Evolutionary conservation across 2,888 invertebrate species (phyloP).

Genomic region (Theretra japonica): DNA sequence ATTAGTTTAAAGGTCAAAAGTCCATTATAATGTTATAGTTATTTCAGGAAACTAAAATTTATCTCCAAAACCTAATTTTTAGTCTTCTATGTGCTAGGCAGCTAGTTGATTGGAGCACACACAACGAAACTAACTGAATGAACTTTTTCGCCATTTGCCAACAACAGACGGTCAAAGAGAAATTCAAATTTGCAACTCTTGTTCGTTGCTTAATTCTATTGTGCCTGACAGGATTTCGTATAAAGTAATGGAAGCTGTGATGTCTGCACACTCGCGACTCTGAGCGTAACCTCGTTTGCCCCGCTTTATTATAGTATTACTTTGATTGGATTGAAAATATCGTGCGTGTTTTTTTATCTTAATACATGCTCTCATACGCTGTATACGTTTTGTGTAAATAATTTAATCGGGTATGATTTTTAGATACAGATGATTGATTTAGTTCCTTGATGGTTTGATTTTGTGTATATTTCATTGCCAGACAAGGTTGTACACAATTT

Average conservation of each 20-base stretch:
- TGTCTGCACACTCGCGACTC: not conserved
- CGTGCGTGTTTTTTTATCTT: not conserved
- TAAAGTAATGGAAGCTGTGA: not conserved
- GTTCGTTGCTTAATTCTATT: slow-evolving; percentile 6
- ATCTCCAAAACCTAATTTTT: no score
- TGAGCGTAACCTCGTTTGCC: not conserved
- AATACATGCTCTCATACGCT: not conserved
- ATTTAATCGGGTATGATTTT: not conserved
- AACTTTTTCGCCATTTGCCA: not conserved
- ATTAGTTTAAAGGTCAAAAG: no score
- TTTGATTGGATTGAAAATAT: slow-evolving; percentile 2
- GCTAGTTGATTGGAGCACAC: not conserved
- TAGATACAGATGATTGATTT: not conserved
- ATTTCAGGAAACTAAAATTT: no score
- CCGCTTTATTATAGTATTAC: not conserved
- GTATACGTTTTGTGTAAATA: no score
- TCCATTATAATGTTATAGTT: no score
- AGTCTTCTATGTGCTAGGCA: not conserved
- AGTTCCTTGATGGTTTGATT: not conserved
- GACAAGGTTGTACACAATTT: no score
- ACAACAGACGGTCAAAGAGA: not conserved
- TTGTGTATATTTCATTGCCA: no score
- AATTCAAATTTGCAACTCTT: not conserved
- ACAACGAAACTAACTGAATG: not conserved
- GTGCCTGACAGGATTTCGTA: not conserved